Evolutionary conservation across 2,113 vertebrate species (phyloP), one percentile per base, ranked within the genome.

Genomic region (Mormoops blainvillei): DNA sequence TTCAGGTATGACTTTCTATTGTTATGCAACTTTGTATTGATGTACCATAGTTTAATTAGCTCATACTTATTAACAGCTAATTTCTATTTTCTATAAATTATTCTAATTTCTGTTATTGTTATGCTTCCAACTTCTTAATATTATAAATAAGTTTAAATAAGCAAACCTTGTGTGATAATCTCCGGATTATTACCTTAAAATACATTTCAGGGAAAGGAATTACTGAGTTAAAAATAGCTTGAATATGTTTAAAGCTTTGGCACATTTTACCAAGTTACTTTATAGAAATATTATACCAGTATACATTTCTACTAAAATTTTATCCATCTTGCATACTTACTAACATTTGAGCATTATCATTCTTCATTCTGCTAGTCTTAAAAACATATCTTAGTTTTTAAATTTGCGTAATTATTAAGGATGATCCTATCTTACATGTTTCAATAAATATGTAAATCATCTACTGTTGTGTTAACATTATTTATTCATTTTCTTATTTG

Each of bases 131-230:
- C 87, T 82, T n/a, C 5, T 88, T 89, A 52, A 43, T 65, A 54
- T 85, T 73, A 73, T 20, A 56, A 63, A 56, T 92, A 86, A 76
- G 83, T 63, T 90, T 45, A 90, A 91, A 54, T 77, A 26, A 96
- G 8, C 58, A 93, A 73, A 52, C 12, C 31, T 56, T 87, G 4
- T 86, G 7, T 68, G 74, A 68, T 81, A 41, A 20, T 61, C 26
- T 86, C 52, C 81, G 52, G 2, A 36, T 45, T 48, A 63, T 63
- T 83, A 43, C 22, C 36, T 87, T 61, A 65, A 61, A 76, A 73
- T 82, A n/a, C 11, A 70, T 63, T 76, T 22, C 7, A 38, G 56
- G 26, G 28, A 92, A 92, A 80, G 20, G 11, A 84, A 74, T 63
- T 50, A 70, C 24, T 77, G 38, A 92, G 26, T 91, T n/a, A n/a